Conservation (phyloP, 2,113 vertebrate species). For the Platichthys flesus region DNA sequence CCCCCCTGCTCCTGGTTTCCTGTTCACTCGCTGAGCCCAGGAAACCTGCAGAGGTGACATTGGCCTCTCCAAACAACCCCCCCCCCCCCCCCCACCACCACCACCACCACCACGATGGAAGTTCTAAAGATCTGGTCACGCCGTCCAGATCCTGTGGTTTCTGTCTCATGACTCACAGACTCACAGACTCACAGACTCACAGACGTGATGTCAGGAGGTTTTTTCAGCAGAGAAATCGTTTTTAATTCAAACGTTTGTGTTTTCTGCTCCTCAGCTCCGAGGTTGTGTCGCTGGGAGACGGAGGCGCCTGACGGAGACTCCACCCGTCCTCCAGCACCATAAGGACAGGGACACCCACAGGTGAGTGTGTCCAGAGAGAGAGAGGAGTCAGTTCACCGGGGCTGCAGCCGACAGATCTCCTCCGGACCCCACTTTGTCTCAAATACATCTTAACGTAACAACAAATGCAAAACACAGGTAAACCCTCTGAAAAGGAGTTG, state of each 20-base stretch:
- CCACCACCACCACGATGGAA: not conserved
- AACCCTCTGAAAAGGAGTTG: no score
- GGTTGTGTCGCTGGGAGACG: conserved; percentile 61
- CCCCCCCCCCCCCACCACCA: not conserved
- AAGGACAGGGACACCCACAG: conserved; percentile 59
- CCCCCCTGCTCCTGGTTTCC: conserved; percentile 53
- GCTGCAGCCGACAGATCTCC: no score
- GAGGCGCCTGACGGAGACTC: conserved; percentile 60
- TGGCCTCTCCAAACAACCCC: not conserved
- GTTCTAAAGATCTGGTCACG: not conserved
- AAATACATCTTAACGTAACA: no score
- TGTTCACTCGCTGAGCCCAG: conserved; percentile 20
- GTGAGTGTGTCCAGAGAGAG: conserved; percentile 38
- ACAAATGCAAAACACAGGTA: no score
- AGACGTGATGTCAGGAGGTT: not conserved
- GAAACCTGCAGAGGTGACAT: conserved; percentile 49
- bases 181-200: not conserved
- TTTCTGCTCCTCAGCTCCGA: conserved; percentile 55
- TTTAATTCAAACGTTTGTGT: conserved; percentile 7
- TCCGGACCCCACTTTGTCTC: no score
- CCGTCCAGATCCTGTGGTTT: not conserved
- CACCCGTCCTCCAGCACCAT: conserved; percentile 50
- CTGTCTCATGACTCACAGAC: not conserved
- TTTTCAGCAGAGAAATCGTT: not conserved
- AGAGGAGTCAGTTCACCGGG: no score